A percentile compares a stretch with the other conserved stretches of the same genome.
Evolutionary conservation across 2,797 vertebrate species (phyloP).

Genomic region (Hapalemur alaotrensis): DNA sequence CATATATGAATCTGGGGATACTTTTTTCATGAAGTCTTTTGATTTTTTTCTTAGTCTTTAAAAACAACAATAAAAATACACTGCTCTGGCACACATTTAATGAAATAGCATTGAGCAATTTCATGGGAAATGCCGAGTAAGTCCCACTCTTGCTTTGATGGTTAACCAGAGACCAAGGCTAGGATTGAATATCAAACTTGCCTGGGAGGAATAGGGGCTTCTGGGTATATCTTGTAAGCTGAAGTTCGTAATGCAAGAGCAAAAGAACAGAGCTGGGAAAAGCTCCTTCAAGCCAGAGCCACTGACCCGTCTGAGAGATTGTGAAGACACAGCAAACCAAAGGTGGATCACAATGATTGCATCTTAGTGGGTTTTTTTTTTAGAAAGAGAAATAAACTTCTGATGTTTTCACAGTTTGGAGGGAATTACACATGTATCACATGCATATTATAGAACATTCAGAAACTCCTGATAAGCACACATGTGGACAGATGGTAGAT

Average conservation of each 20-base stretch:
- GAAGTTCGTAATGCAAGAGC: background rate
- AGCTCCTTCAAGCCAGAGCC: background rate
- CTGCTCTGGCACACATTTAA: background rate
- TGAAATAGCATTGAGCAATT: background rate
- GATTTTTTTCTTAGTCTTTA: conserved; percentile 28
- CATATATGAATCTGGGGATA: background rate
- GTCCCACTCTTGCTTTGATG: background rate
- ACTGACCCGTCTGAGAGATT: background rate
- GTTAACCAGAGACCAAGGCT: background rate
- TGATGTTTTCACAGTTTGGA: background rate
- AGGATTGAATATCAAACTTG: background rate
- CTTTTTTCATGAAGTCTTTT: background rate
- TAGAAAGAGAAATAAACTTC: background rate
- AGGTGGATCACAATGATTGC: background rate
- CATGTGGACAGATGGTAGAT: background rate
- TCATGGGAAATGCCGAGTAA: background rate
- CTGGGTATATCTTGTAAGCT: background rate
- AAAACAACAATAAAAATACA: conserved; percentile 21
- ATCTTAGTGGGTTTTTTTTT: background rate
- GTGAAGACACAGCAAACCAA: background rate
- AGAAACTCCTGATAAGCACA: background rate
- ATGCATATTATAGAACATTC: background rate
- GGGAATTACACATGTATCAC: background rate
- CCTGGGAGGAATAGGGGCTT: background rate
- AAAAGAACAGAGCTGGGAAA: background rate